phyloP scores from a whole-genome alignment of 2,888 invertebrate genomes.

The Acanthosepion esculentum region DNA sequence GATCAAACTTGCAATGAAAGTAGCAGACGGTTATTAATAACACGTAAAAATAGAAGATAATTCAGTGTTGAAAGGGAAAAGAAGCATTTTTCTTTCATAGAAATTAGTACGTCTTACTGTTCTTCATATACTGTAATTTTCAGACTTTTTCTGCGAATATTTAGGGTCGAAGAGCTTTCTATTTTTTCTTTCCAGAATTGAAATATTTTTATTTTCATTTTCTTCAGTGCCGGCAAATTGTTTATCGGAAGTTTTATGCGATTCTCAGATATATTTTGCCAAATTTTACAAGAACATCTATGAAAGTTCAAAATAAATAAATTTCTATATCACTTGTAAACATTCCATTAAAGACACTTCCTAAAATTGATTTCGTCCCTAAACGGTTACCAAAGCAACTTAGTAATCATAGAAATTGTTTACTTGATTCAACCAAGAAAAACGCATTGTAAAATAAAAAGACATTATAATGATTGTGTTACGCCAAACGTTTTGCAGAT shows the following conservation, averaged over 20 bases:
- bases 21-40: background rate
- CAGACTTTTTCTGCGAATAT: background rate
- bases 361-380: background rate
- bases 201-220: background rate
- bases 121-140: constrained; percentile 33
- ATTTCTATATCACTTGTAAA: background rate
- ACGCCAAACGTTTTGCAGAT: too few relatives aligned
- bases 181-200: background rate
- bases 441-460: too few relatives aligned
- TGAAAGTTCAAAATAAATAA: background rate
- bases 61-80: background rate
- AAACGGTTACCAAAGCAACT: background rate
- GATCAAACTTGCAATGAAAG: background rate
- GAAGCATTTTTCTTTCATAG: background rate
- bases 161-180: background rate
- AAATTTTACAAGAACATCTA: background rate
- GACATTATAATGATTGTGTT: too few relatives aligned
- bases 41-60: constrained; percentile 33
- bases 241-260: background rate
- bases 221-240: background rate
- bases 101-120: background rate
- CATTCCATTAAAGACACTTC: background rate
- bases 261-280: background rate
- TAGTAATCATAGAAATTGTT: too few relatives aligned
- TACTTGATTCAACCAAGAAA: too few relatives aligned